Base-by-base conservation (phyloP, 2,113 vertebrate species). In the Hemiscyllium ocellatum region DNA sequence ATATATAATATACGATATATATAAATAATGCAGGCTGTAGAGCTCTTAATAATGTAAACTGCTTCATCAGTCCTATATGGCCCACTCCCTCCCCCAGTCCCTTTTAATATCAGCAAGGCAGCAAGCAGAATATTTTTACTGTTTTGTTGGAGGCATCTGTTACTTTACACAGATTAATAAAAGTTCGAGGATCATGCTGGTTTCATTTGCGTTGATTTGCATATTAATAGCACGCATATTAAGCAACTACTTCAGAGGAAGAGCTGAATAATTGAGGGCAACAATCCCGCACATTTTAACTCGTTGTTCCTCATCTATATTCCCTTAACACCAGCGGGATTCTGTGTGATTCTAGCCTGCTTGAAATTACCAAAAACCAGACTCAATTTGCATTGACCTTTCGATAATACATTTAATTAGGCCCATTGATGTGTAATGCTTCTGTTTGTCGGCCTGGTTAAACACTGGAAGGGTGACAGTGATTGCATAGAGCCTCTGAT, bases 361-460 rank as follows among this genome's bases (percentile, higher is more conserved):
- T 97, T 98, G 98, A 98, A 98, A 98, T 97, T 97, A 98, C 98
- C 98, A 97, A 97, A 93, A 98, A 97, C 97, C 97, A 97, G 97
- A 97, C 98, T 97, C 98, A 98, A 98, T 98, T 98, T 98, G 98
- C 97, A 98, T 98, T 97, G 98, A 98, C 98, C 98, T 98, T 98
- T 98, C 98, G 98, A 99, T 99, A 99, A 99, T 99, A 98, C 98
- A 99, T 98, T 99, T 99, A 99, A 99, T 99, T 99, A 99, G 98
- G 98, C 98, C 98, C 97, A 97, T 98, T 98, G 98, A 98, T 98
- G 98, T 97, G 98, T 96, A 97, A 97, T 97, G 97, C 98, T 98
- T 98, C 98, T 98, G 98, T 97, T 97, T 98, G 97, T 97, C 97
- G 97, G 98, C 98, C 98, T 98, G 98, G 98, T 98, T 98, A 97